Percentiles rank a stretch among this genome's conserved stretches.
Evolutionary conservation across 1,140 invertebrate genomes (phyloP).

Genomic region (Orussus abietinus): DNA sequence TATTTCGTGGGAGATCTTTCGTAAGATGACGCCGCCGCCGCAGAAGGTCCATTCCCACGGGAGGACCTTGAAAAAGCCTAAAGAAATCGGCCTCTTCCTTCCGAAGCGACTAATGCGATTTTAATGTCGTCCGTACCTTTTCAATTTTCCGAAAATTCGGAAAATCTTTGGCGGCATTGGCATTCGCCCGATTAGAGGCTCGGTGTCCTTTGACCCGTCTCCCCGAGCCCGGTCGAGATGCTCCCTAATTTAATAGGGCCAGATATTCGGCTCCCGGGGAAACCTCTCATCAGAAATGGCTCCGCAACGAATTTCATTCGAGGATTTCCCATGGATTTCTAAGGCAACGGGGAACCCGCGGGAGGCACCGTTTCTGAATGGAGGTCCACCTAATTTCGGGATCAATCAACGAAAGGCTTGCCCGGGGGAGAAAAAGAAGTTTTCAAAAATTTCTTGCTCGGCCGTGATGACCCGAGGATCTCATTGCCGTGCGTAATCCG

Average conservation of each 20-base stretch:
- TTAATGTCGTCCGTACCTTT: constrained; percentile 27
- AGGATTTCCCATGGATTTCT: too few species aligned
- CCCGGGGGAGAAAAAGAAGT: too few species aligned
- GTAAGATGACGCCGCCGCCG: not conserved
- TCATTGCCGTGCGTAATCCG: too few species aligned
- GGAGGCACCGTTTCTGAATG: too few species aligned
- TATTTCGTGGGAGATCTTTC: constrained; percentile 3
- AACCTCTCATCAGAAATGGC: not conserved
- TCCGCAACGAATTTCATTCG: too few species aligned
- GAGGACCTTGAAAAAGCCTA: constrained; percentile 1
- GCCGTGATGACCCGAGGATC: too few species aligned
- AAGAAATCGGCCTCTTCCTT: not conserved
- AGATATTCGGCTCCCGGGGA: constrained; percentile 4
- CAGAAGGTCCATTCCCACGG: constrained; percentile 6
- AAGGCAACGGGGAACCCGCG: too few species aligned
- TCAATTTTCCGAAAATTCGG: constrained; percentile 22
- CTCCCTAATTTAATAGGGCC: constrained; percentile 9
- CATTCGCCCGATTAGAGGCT: not conserved
- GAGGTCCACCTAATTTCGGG: too few species aligned
- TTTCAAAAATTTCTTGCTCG: too few species aligned
- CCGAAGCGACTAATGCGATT: constrained; percentile 25
- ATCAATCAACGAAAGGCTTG: too few species aligned
- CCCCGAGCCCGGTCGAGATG: constrained; percentile 14
- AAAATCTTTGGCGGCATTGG: constrained; percentile 5
- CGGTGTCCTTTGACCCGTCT: constrained; percentile 2